Conservation (phyloP, 37 sponge, comb jelly and placozoan species). For the Tethya wilhelma region DNA sequence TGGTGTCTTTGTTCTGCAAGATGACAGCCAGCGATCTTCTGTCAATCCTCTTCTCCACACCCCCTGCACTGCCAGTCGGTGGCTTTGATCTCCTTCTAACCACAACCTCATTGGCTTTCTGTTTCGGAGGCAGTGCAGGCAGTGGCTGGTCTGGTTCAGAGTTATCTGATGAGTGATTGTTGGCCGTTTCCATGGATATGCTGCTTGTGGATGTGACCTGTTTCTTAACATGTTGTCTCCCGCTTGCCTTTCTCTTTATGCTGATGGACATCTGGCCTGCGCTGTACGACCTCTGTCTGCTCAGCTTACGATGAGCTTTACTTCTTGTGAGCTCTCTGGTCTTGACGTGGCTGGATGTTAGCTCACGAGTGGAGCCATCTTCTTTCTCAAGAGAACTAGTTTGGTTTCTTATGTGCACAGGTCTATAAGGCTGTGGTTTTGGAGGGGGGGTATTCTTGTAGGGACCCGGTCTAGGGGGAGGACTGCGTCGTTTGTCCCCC, state of each 20-base stretch:
- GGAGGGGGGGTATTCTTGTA: neutral
- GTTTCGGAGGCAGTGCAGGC: too few relatives aligned
- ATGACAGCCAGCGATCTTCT: conserved; percentile 41
- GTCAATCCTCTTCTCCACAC: conserved; percentile 10
- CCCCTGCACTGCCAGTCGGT: too few relatives aligned
- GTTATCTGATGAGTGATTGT: too few relatives aligned
- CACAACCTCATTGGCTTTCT: too few relatives aligned
- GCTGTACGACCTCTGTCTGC: conserved; percentile 7
- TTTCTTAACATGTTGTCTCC: too few relatives aligned
- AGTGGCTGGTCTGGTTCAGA: too few relatives aligned
- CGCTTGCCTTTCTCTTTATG: neutral
- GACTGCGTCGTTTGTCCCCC: too few relatives aligned
- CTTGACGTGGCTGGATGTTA: neutral
- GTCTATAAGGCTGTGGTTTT: conserved; percentile 9
- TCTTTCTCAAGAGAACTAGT: neutral
- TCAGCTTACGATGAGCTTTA: neutral
- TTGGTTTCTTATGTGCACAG: conserved; percentile 5
- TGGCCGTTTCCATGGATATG: too few relatives aligned
- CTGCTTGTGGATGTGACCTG: too few relatives aligned
- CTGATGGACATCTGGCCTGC: neutral
- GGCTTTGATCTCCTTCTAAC: too few relatives aligned
- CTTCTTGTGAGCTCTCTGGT: neutral
- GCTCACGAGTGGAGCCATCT: neutral
- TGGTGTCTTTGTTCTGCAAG: conserved; percentile 23
- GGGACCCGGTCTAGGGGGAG: neutral